Evolutionary conservation across 2,888 invertebrate species (phyloP), one percentile per base, ranked within the genome.

Genomic region (Drosophila meridiana): DNA sequence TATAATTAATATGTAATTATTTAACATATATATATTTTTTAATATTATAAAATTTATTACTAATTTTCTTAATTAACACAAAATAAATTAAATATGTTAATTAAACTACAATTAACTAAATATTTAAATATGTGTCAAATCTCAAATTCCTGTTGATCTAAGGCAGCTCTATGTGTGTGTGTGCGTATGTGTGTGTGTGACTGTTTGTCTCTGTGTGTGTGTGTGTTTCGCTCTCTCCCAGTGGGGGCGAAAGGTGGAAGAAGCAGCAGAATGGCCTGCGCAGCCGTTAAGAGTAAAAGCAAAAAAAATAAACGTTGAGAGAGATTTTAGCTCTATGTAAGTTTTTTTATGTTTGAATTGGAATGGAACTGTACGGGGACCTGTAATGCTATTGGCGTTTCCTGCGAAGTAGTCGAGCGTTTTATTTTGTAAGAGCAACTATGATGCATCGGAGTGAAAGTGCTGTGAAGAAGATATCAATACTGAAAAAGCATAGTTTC

Each of bases 341-440:
- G 65, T 70, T 55, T 77, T 68, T 52, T 11, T 6, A 28, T 63
- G 57, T 78, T 76, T 67, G 62, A 43, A 38, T 73, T 65, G 76
- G 63, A 62, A 86, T 74, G 88, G 76, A 80, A 76, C 73, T 76
- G 76, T 79, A 78, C 75, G 78, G 66, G 88, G 77, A 80, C 78
- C 73, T 77, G 76, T 81, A 80, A 77, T 80, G 64, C 81, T 40
- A 82, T 86, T 89, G 86, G 77, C 75, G 59, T 70, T 80, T 59
- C 75, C 40, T 60, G 60, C 50, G 69, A 72, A 78, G 74, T 78
- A 90, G 85, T 90, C 86, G 83, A 80, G 61, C 73, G 78, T 80
- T 82, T 56, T 76, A 78, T 78, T 78, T 74, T 80, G 66, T 42
- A 73, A 80, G 60, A 88, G 76, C 80, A 90, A 76, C 90, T 82